A percentile compares a stretch with the other conserved stretches of the same genome.
Conservation (phyloP, 2,113 vertebrate species). For the Hylia prasina region DNA sequence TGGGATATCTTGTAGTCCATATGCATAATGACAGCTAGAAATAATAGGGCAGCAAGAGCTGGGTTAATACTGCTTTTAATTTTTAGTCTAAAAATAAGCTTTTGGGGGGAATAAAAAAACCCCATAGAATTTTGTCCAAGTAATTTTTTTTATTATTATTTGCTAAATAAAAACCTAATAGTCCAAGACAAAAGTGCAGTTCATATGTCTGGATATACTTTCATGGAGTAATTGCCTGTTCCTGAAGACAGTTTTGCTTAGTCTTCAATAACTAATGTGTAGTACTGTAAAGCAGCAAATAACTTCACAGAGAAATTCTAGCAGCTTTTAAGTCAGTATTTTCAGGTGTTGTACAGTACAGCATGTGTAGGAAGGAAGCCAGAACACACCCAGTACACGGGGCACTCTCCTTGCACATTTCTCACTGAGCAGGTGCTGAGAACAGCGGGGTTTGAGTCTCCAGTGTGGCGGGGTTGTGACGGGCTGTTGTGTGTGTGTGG, state of each 20-base stretch:
- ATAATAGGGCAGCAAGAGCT: background rate
- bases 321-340: background rate
- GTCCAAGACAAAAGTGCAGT: background rate
- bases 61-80: background rate
- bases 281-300: background rate
- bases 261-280: background rate
- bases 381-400: background rate
- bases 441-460: background rate
- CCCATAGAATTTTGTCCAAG: background rate
- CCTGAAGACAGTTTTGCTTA: background rate
- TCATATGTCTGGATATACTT: background rate
- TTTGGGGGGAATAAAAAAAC: rapidly evolving
- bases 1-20: background rate
- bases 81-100: background rate
- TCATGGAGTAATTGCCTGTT: background rate
- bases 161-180: background rate
- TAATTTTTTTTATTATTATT: too few relatives aligned
- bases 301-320: background rate
- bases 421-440: background rate
- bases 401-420: background rate
- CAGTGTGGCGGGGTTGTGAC: background rate
- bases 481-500: background rate
- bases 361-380: background rate
- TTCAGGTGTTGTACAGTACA: background rate
- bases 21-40: background rate